phyloP scores from a whole-genome alignment of 2,113 vertebrate species.

The Elgaria multicarinata region DNA sequence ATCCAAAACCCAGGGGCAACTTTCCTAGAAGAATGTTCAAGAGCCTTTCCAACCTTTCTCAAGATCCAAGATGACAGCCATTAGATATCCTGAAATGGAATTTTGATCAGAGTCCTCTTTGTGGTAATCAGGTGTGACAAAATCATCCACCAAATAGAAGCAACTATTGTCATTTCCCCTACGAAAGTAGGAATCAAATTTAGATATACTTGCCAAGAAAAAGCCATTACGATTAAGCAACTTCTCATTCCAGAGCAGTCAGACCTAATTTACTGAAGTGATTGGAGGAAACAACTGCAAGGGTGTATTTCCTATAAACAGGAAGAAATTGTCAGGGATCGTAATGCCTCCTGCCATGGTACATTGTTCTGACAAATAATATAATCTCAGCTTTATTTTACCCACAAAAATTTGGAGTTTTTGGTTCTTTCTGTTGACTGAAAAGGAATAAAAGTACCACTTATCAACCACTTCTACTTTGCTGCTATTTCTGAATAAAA shows the following conservation, averaged over 20 bases:
- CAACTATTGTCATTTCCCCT: conserved; percentile 24
- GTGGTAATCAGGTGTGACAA: neutral
- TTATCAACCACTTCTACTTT: neutral
- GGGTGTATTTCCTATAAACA: neutral
- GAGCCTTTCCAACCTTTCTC: neutral
- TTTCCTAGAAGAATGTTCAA: neutral
- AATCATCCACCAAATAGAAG: neutral
- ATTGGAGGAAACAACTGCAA: neutral
- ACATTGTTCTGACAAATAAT: neutral
- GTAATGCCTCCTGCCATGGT: neutral
- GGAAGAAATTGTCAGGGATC: neutral
- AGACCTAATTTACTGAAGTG: conserved; percentile 8
- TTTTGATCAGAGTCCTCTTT: neutral
- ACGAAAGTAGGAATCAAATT: neutral
- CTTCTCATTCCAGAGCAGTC: conserved; percentile 15
- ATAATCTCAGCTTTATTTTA: conserved; percentile 9
- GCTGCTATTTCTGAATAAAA: too few species aligned
- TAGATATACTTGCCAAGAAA: neutral
- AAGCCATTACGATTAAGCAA: conserved; percentile 9
- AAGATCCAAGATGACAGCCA: neutral
- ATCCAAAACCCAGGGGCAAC: neutral
- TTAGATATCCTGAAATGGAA: neutral
- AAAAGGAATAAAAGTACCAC: neutral
- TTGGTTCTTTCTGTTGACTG: neutral
- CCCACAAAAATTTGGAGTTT: neutral